Conservation (phyloP, 2,888 invertebrate species). For the Agrochola lychnidis region DNA sequence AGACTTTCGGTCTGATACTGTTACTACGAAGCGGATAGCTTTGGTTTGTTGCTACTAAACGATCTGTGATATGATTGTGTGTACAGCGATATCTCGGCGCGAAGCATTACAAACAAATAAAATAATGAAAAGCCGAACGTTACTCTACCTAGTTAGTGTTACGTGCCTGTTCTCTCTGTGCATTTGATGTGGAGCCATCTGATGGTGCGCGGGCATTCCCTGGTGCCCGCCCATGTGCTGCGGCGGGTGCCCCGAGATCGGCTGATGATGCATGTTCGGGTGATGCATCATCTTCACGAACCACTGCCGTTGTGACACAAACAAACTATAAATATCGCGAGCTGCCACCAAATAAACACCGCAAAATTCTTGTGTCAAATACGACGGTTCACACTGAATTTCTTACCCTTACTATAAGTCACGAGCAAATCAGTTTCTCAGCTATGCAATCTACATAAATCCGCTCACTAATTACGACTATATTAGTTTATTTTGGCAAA, state of each 20-base stretch:
- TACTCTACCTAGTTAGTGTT: constrained; percentile 87
- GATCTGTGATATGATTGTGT: constrained; percentile 55
- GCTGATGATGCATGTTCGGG: constrained; percentile 91
- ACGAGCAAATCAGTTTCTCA: constrained; percentile 74
- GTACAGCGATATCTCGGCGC: constrained; percentile 56
- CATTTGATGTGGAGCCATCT: constrained; percentile 92
- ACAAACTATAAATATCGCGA: constrained; percentile 78
- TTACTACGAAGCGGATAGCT: constrained; percentile 17
- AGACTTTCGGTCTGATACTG: constrained; percentile 38
- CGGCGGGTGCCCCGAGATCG: constrained; percentile 89
- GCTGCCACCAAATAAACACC: constrained; percentile 82
- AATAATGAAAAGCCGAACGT: constrained; percentile 82
- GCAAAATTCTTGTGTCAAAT: constrained; percentile 73
- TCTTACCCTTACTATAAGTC: constrained; percentile 82
- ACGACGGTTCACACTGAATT: constrained; percentile 76
- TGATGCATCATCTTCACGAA: constrained; percentile 89
- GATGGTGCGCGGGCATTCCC: constrained; percentile 90
- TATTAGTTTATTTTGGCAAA: constrained; percentile 92
- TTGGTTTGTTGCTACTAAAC: constrained; percentile 39
- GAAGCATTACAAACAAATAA: constrained; percentile 75
- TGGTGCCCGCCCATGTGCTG: constrained; percentile 88
- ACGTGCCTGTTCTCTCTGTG: constrained; percentile 92
- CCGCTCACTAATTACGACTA: constrained; percentile 83
- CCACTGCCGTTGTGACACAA: constrained; percentile 81
- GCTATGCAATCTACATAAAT: constrained; percentile 83